These are phyloP conservation scores for Saturnia japonica DNA, from an alignment of 2,888 invertebrate genomes.

Conservation along the genomic window DNA sequence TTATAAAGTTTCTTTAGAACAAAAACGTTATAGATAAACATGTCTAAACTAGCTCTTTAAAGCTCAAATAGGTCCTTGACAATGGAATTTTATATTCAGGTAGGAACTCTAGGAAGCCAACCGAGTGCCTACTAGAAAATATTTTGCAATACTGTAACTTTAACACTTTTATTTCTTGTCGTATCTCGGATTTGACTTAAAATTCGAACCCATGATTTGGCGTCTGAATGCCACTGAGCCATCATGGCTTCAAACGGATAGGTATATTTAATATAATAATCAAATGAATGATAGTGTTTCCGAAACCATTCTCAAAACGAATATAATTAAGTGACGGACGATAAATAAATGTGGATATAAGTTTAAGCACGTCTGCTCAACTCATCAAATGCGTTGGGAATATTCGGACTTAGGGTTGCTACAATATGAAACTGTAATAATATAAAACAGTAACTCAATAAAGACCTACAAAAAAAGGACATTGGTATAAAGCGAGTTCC, in stretches of 20 bases:
- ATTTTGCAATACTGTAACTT: not conserved
- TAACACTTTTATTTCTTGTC: no score
- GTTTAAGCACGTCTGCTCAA: slow-evolving; percentile 56
- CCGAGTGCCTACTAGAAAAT: not conserved
- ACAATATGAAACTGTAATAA: not conserved
- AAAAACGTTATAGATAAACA: no score
- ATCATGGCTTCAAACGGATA: not conserved
- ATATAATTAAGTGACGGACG: slow-evolving; percentile 59
- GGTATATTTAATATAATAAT: not conserved
- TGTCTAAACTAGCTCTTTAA: no score
- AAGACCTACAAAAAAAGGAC: no score
- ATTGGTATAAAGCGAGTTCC: no score
- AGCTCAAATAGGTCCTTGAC: no score
- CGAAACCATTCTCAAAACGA: slow-evolving; percentile 32
- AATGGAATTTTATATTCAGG: no score
- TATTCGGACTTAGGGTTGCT: slow-evolving; percentile 44
- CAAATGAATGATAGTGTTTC: slow-evolving; percentile 12
- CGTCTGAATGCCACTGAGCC: not conserved
- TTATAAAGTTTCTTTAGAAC: no score
- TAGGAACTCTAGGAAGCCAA: no score
- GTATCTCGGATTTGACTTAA: not conserved
- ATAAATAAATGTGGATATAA: slow-evolving; percentile 60
- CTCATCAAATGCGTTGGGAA: slow-evolving; percentile 48
- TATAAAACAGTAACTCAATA: no score
- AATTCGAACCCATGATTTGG: not conserved